These are phyloP conservation scores for Heterodera filipjevi DNA, from an alignment of 2,888 invertebrate genomes.

Conservation along the genomic window DNA sequence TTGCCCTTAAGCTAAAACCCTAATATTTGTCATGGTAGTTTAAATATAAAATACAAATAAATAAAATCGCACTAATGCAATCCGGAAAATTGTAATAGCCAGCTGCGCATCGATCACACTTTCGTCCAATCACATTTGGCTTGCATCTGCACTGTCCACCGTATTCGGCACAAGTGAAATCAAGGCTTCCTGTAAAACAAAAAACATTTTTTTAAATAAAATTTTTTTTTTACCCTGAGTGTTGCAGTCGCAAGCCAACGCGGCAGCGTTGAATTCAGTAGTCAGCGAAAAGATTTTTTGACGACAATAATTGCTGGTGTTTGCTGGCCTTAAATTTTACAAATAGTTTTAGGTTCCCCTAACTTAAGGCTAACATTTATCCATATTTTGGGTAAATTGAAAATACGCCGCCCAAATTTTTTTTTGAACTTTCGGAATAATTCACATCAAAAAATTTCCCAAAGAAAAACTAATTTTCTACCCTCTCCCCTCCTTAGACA, in stretches of 20 bases:
- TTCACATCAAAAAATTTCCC: no score
- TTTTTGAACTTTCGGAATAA: no score
- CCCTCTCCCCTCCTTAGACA: neutral
- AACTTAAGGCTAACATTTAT: no score
- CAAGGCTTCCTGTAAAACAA: constrained; percentile 33
- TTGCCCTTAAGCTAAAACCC: no score
- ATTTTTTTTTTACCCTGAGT: constrained; percentile 67
- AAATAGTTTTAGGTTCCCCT: neutral
- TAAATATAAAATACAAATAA: neutral
- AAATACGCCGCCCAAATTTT: neutral
- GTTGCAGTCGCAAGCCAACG: constrained; percentile 85
- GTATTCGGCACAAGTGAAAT: constrained; percentile 84
- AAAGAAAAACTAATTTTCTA: no score
- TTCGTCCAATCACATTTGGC: constrained; percentile 87
- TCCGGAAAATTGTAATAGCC: constrained; percentile 94
- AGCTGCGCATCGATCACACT: constrained; percentile 79
- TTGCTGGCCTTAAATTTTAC: constrained; percentile 45
- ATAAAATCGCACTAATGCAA: constrained; percentile 70
- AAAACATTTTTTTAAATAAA: neutral
- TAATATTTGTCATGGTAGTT: no score
- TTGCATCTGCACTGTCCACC: constrained; percentile 95
- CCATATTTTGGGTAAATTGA: no score
- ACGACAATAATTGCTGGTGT: constrained; percentile 75
- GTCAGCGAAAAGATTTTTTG: constrained; percentile 90
- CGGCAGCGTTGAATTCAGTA: constrained; percentile 90